These are phyloP conservation scores for Heliconius eleuchia DNA, from an alignment of 1,140 invertebrate genomes.

Conservation along the genomic window DNA sequence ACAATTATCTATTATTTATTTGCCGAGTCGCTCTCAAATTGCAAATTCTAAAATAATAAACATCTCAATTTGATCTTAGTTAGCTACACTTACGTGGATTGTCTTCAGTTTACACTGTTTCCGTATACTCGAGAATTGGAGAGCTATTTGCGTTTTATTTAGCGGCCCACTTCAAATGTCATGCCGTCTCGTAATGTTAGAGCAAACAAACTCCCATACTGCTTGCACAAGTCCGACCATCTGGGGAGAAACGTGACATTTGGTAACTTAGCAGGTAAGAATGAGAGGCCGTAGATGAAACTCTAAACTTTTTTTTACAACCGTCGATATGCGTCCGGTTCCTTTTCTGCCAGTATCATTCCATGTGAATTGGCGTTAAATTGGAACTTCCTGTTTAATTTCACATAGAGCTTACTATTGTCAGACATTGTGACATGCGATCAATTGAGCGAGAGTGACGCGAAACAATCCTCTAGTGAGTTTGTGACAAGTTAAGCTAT, in stretches of 20 bases:
- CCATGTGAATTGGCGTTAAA: constrained; percentile 77
- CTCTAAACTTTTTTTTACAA: constrained; percentile 62
- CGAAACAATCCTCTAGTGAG: constrained; percentile 69
- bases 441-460: constrained; percentile 77
- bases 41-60: constrained; percentile 71
- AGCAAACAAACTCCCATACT: constrained; percentile 66
- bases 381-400: constrained; percentile 78
- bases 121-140: constrained; percentile 64
- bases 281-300: constrained; percentile 57
- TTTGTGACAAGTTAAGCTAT: constrained; percentile 68
- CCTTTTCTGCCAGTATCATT: constrained; percentile 59
- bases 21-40: constrained; percentile 61
- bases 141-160: constrained; percentile 78
- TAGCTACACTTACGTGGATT: constrained; percentile 55
- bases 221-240: constrained; percentile 77
- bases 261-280: constrained; percentile 59
- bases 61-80: constrained; percentile 72
- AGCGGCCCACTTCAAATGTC: constrained; percentile 78
- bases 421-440: constrained; percentile 69
- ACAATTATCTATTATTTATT: constrained; percentile 68
- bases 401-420: constrained; percentile 66
- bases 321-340: constrained; percentile 62
- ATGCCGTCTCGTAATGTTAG: constrained; percentile 78
- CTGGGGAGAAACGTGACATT: constrained; percentile 74
- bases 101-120: constrained; percentile 60